Base-by-base conservation (phyloP, 2,797 vertebrate genomes). In the Helostoma temminkii region DNA sequence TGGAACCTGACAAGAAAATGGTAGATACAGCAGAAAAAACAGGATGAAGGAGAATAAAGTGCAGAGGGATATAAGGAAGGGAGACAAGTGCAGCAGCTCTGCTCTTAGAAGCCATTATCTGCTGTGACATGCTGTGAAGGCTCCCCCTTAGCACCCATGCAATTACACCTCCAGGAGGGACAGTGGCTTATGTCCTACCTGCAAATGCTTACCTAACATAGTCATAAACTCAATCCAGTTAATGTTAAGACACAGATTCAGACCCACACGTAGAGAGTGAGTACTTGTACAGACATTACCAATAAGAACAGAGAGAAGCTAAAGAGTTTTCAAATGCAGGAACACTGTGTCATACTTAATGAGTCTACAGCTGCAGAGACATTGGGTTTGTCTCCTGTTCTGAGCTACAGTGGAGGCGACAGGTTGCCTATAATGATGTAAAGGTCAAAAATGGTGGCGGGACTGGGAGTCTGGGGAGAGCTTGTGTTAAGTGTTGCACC, bases 371-470 rank as follows among this genome's bases (percentile, higher is more conserved):
- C 58, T 41, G 34, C 0, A 10, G 62, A 65, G 63, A 69, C 25
- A 15, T 25, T 37, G 10, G 1, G 47, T 53, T 66, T 55, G 48
- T 52, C 39, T 59, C 26, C 24, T 41, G 26, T 47, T 58, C 6
- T 67, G 56, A 48, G 63, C 41, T 41, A n/a, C 39, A 2, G 63
- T 21, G 64, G 39, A 48, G 64, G 66, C 64, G 78, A 34, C 46
- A 58, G 59, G 62, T 43, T 18, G 25, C 42, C 37, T 73, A 47
- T 83, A 71, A 83, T 83, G 80, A 88, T 64, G 72, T 61, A 78
- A 87, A 88, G 83, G 86, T 90, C 86, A 87, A 80, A 43, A 26
- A 2, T 45, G 74, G 65, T 5, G 25, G 66, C 26, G 73, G 58
- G 64, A 85, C 64, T 32, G 46, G 45, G 34, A 73, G 71, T 52